Conservation (phyloP, 2,797 vertebrate species). For the Pseudomugil tenellus region DNA sequence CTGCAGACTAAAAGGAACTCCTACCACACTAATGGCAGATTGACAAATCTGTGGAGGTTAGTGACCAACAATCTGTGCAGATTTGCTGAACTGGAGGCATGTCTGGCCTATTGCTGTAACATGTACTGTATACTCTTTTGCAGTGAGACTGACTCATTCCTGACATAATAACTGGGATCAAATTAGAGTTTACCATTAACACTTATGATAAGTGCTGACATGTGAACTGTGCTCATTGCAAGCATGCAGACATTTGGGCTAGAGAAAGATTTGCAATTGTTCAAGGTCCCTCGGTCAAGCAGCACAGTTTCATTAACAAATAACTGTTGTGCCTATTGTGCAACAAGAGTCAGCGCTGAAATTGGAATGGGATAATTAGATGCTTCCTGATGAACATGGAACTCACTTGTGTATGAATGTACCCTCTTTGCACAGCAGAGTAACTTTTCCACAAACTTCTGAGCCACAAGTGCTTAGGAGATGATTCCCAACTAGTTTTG, state of each 20-base stretch:
- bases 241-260: background rate
- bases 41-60: conserved; percentile 52
- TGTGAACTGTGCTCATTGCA: conserved; percentile 42
- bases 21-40: conserved; percentile 31
- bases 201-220: conserved; percentile 66
- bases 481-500: too few relatives aligned
- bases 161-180: conserved; percentile 70
- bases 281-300: conserved; percentile 53
- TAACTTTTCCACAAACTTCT: conserved; percentile 28
- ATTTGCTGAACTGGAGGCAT: conserved; percentile 18
- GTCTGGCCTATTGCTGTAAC: conserved; percentile 15
- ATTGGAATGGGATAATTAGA: conserved; percentile 45
- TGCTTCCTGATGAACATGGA: conserved; percentile 43
- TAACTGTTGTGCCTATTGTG: conserved; percentile 38
- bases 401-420: conserved; percentile 19
- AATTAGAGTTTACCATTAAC: conserved; percentile 71
- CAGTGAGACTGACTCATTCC: conserved; percentile 55
- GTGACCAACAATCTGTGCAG: conserved; percentile 38
- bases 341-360: conserved; percentile 8
- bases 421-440: conserved; percentile 38
- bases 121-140: conserved; percentile 24
- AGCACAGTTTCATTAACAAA: conserved; percentile 29
- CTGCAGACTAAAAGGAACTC: conserved; percentile 24
- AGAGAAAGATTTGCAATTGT: conserved; percentile 23
- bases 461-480: conserved; percentile 1